Base-by-base conservation (phyloP, 2,797 vertebrate genomes). In the Neopelma chrysocephalum region DNA sequence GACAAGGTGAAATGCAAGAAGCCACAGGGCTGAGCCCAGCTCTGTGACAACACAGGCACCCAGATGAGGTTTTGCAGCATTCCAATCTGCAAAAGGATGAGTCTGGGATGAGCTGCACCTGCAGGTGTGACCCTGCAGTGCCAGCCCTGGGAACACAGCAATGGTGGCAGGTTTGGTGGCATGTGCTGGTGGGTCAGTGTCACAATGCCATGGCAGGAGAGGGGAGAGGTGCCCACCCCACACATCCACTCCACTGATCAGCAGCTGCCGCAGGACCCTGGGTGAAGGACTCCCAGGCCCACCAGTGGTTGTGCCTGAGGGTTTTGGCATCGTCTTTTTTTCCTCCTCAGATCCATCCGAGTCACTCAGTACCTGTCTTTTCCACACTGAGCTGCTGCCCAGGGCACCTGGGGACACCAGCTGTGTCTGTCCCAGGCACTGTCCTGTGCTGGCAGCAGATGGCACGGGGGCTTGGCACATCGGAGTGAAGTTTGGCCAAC, bases 221-320 rank as follows among this genome's bases (percentile, higher is more conserved):
- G 20, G 50, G 26, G 11, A 71, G 19, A 0, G 0, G 10, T 18
- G 13, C 40, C 53, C 0, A 0, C 31, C 60, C 31, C 73, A 53
- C 22, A 34, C 32, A 17, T 6, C 6, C n/a, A 42, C 27, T 6
- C 12, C 40, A 32, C 7, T 16, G n/a, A 11, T 6, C 34, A 13
- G 16, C 1, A 3, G 40, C 61, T 56, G 58, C 54, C 0, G 1
- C 2, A 6, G 50, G n/a, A 57, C 11, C 11, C 13, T 0, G 0
- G 10, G 19, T 11, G 72, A 78, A 14, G 18, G 43, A 42, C 34
- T 21, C 7, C 2, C 45, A 64, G 13, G 15, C 48, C 50, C 50
- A 29, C 12, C 53, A 36, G 29, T 0, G 14, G 3, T 10, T 71
- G 27, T 3, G 2, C 25, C 36, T 13, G 45, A 32, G 89, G 31